Evolutionary conservation across 2,888 invertebrate species (phyloP).

Genomic region (Pharmacophagus antenor): DNA sequence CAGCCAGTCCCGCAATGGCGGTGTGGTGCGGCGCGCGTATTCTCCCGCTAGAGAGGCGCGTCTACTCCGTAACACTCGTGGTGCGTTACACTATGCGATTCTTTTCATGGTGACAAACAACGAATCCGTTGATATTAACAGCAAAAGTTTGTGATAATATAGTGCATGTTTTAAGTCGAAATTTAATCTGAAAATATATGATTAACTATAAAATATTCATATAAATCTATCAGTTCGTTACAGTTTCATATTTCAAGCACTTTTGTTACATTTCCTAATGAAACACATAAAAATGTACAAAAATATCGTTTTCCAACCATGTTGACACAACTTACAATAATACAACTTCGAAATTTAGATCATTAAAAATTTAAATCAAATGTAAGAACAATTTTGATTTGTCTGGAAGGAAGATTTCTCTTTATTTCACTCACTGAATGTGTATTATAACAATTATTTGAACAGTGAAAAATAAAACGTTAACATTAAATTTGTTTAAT

Average conservation of each 20-base stretch:
- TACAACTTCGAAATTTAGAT: too few relatives aligned
- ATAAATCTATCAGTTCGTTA: background rate
- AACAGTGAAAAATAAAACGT: too few relatives aligned
- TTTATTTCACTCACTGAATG: too few relatives aligned
- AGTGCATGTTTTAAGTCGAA: slow-evolving; percentile 8
- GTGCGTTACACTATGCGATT: slow-evolving; percentile 50
- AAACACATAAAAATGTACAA: too few relatives aligned
- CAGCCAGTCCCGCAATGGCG: slow-evolving; percentile 73
- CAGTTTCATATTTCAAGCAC: background rate
- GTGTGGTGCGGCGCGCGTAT: slow-evolving; percentile 79
- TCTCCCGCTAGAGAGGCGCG: slow-evolving; percentile 70
- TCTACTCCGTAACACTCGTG: slow-evolving; percentile 74
- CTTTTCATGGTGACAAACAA: slow-evolving; percentile 1
- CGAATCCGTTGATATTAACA: background rate
- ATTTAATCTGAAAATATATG: background rate
- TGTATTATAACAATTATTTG: too few relatives aligned
- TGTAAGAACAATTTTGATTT: too few relatives aligned
- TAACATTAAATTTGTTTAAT: too few relatives aligned
- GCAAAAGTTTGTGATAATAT: background rate
- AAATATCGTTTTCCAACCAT: too few relatives aligned
- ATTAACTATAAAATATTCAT: background rate
- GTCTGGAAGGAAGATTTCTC: too few relatives aligned
- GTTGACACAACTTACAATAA: too few relatives aligned
- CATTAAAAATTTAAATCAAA: too few relatives aligned
- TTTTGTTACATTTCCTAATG: too few relatives aligned